Evolutionary conservation across 2,113 vertebrate species (phyloP), one percentile per base, ranked within the genome.

Genomic region (Sporophila hypoxantha): DNA sequence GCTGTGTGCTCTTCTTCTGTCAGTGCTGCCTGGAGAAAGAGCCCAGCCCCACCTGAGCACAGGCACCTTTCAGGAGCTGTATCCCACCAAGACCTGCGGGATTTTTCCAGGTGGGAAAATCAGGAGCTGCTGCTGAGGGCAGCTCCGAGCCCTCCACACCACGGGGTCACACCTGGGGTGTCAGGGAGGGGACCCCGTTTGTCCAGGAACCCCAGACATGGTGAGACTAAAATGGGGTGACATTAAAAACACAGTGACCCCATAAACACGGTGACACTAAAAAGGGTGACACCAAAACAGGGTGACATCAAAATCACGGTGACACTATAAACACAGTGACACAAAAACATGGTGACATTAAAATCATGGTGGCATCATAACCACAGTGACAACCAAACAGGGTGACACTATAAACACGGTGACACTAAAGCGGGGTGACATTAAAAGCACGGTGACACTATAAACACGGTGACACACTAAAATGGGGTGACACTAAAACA

Each of bases 101-200:
- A 1, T 5, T 47, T 32, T 16, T 16, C 34, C 1, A 18, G 2
- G 32, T 3, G 14, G 9, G 23, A 36, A 17, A 22, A 19, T 41
- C 36, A 8, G 77, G 36, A 6, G 53, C 42, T 39, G 41, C n/a
- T 21, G 27, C 41, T 1, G 5, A 14, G 42, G 52, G 52, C 22
- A 7, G 50, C 29, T 18, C 76, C 0, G 18, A 27, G 52, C 17
- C 8, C 34, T 57, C 8, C 1, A 0, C 16, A 7, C 16, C 1
- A 3, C 0, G 4, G 61, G 76, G 50, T 17, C 29, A 27, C 34
- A 10, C 17, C 2, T 2, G 29, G 27, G 62, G 9, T 6, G 4
- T 1, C 1, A 3, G 42, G 34, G 30, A n/a, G 5, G 15, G 64
- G 36, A 17, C 4, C 36, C 18, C 1, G 0, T 8, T 9, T 17